Base-by-base conservation (phyloP, 2,113 vertebrate species). In the Motacilla tschutschensis region DNA sequence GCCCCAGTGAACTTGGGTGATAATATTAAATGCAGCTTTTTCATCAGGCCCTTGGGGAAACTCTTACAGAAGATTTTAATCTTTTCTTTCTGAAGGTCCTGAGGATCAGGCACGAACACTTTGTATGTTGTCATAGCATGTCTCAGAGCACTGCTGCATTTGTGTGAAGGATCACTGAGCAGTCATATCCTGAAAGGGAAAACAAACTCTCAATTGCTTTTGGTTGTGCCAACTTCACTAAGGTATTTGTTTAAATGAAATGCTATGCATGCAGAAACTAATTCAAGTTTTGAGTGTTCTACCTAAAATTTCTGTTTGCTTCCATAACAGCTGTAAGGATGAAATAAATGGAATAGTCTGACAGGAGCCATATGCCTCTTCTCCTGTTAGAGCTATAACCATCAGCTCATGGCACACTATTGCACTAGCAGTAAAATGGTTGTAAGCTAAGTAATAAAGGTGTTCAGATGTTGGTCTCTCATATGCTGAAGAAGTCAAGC, bases 161-260 rank as follows among this genome's bases (percentile, higher is more conserved):
- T 87, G 69, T 77, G 79, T 40, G 14, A 35, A 21, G 57, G 72
- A 90, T 87, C 89, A 51, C 66, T 35, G 64, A 87, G 17, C n/a
- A 85, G 64, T 66, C 0, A 0, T 47, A 41, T 90, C 76, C 80
- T 83, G 82, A 73, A 79, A 71, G 60, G 69, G 57, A 85, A 89
- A 85, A 71, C 44, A 87, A 93, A 48, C 40, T 90, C 35, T 25
- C 44, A 33, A 33, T 73, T 50, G 59, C 75, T 88, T 86, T 76
- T 84, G 51, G 2, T 82, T 84, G 79, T 87, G 47, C 75, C 78
- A 69, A 9, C 79, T 88, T 59, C 79, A n/a, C 63, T 82, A 18
- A 91, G 60, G 75, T 82, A 70, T 93, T 93, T 84, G 55, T 88
- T 94, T 82, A 73, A 91, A 66, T 79, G 75, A 88, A 93, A 79